phyloP scores from a whole-genome alignment of 2,888 invertebrate species.

The Asteroscopus sphinx region DNA sequence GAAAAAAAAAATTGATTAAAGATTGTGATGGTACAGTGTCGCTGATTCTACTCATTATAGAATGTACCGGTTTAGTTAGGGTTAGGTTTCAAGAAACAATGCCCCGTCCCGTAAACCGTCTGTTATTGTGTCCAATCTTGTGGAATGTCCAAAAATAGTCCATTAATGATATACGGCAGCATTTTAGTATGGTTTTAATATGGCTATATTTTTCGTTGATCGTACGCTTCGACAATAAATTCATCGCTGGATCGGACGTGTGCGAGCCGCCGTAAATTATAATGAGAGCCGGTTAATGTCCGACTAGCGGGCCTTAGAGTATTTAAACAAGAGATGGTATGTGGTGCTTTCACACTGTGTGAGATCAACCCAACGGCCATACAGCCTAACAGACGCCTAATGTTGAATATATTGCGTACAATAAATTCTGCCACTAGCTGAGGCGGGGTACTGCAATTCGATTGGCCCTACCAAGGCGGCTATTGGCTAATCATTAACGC shows the following conservation, averaged over 20 bases:
- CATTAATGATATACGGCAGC: constrained; percentile 59
- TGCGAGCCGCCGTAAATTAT: constrained; percentile 85
- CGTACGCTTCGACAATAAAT: constrained; percentile 84
- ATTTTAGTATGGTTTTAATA: constrained; percentile 76
- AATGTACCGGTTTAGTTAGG: background rate
- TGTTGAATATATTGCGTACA: too few species aligned
- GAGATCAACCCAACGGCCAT: background rate
- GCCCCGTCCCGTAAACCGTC: constrained; percentile 23
- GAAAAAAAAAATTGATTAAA: constrained; percentile 16
- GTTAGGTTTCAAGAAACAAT: constrained; percentile 28
- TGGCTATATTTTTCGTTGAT: constrained; percentile 77
- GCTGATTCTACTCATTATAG: background rate
- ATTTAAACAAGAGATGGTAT: constrained; percentile 23
- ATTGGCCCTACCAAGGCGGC: too few species aligned
- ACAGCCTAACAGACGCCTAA: too few species aligned
- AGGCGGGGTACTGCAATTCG: too few species aligned
- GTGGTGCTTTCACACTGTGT: background rate
- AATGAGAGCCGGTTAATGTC: constrained; percentile 82
- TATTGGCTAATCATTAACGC: too few species aligned
- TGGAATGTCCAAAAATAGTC: constrained; percentile 54
- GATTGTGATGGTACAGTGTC: background rate
- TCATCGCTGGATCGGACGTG: constrained; percentile 79
- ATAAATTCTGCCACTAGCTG: too few species aligned
- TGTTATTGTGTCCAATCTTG: constrained; percentile 40
- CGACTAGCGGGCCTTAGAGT: constrained; percentile 42